Percentiles rank a stretch among this genome's conserved stretches.
phyloP scores from a whole-genome alignment of 2,797 vertebrate genomes.

The Balearica regulorum region DNA sequence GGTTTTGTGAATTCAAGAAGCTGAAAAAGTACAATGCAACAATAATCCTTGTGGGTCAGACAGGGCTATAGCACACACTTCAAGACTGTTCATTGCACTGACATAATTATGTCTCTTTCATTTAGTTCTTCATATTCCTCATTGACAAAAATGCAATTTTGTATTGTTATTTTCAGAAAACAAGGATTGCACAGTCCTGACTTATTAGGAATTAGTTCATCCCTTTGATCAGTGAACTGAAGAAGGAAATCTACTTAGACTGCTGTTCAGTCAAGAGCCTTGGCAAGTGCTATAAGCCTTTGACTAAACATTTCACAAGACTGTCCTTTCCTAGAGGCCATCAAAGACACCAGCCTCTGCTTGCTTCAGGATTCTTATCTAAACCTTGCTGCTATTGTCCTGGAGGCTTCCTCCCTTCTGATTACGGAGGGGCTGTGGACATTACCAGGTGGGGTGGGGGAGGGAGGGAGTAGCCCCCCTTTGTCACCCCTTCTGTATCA shows the following conservation, averaged over 20 bases:
- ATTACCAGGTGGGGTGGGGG: background rate
- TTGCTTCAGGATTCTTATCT: background rate
- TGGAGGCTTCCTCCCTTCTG: background rate
- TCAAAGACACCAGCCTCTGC: background rate
- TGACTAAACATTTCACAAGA: conserved; percentile 21
- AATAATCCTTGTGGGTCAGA: background rate
- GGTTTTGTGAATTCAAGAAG: background rate
- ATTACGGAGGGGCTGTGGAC: background rate
- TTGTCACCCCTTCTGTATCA: background rate
- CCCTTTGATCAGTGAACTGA: background rate
- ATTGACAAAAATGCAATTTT: background rate
- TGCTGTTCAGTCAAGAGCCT: background rate
- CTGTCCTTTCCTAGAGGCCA: background rate
- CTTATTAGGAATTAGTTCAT: background rate
- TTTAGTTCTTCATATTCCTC: background rate
- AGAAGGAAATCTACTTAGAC: background rate
- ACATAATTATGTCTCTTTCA: background rate
- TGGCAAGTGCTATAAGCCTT: background rate
- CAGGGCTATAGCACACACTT: background rate
- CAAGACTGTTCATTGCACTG: background rate
- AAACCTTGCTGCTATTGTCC: background rate
- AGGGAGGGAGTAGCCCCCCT: background rate
- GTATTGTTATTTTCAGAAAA: conserved; percentile 29
- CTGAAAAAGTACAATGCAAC: background rate
- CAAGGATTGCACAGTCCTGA: background rate